Evolutionary conservation across 1,140 invertebrate genomes (phyloP).

Genomic region (Platorchestia sp.): DNA sequence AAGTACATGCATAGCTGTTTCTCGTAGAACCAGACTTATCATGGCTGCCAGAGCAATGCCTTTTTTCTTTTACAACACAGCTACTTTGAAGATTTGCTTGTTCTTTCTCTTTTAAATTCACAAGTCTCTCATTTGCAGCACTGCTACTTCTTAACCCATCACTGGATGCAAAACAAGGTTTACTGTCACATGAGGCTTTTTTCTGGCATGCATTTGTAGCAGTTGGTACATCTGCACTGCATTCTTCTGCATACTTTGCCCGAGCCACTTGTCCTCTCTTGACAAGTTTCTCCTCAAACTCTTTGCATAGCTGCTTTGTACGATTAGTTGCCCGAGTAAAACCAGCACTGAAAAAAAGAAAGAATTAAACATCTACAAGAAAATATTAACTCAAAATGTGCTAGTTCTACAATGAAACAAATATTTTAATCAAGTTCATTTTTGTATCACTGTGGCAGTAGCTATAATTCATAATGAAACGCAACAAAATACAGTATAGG

Average conservation of each 20-base stretch:
- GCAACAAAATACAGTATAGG: neutral
- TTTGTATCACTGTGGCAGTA: neutral
- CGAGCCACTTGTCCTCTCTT: constrained; percentile 56
- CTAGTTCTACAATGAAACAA: neutral
- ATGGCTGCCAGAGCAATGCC: neutral
- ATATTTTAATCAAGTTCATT: neutral
- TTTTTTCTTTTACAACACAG: neutral
- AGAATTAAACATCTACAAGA: constrained; percentile 13
- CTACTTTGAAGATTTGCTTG: neutral
- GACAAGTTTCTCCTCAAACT: constrained; percentile 60
- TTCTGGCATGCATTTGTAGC: neutral
- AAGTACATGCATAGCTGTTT: neutral
- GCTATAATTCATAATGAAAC: neutral
- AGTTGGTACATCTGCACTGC: neutral
- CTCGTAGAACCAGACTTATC: neutral
- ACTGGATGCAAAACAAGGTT: neutral
- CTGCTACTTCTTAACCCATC: neutral
- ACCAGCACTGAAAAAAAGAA: constrained; percentile 58
- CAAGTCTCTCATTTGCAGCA: neutral
- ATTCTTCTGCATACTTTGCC: constrained; percentile 57
- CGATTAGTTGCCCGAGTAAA: constrained; percentile 62
- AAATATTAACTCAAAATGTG: neutral
- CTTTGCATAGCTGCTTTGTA: constrained; percentile 57
- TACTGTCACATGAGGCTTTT: neutral
- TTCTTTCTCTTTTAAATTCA: neutral